Evolutionary conservation across 2,888 invertebrate species (phyloP).

Genomic region (Drosophila neonasuta): DNA sequence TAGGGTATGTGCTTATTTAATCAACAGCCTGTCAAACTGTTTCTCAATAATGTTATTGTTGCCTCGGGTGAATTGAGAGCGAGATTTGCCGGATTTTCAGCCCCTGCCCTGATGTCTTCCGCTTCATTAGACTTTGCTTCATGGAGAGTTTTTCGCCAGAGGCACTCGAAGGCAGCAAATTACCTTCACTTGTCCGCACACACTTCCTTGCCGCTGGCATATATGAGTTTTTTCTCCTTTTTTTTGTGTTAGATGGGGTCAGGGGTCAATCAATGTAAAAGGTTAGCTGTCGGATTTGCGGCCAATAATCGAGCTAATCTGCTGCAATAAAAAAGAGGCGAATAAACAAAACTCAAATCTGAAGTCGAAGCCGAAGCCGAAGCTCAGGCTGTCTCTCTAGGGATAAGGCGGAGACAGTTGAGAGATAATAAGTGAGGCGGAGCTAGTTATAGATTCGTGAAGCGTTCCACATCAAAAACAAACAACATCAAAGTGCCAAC

Average conservation of each 20-base stretch:
- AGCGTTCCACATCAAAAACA: constrained; percentile 53
- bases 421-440: constrained; percentile 11
- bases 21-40: constrained; percentile 26
- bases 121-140: constrained; percentile 60
- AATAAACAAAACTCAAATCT: constrained; percentile 1
- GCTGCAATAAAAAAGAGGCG: constrained; percentile 27
- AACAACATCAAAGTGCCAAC: constrained; percentile 57
- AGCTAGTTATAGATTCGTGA: constrained; percentile 45
- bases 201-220: constrained; percentile 37
- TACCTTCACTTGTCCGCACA: constrained; percentile 67
- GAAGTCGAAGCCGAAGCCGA: constrained; percentile 1
- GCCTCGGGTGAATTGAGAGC: neutral
- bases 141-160: constrained; percentile 29
- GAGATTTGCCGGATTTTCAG: constrained; percentile 13
- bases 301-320: constrained; percentile 44
- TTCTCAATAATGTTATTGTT: constrained; percentile 35
- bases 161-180: constrained; percentile 51
- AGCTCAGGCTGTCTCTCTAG: constrained; percentile 24
- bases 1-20: constrained; percentile 28
- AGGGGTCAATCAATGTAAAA: constrained; percentile 57
- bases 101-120: constrained; percentile 29
- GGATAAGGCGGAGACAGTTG: constrained; percentile 22
- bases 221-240: constrained; percentile 38
- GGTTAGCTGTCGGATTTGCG: constrained; percentile 24
- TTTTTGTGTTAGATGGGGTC: constrained; percentile 10